Evolutionary conservation across 1,140 invertebrate species (phyloP), one percentile per base, ranked within the genome.

Genomic region (Patella vulgata): DNA sequence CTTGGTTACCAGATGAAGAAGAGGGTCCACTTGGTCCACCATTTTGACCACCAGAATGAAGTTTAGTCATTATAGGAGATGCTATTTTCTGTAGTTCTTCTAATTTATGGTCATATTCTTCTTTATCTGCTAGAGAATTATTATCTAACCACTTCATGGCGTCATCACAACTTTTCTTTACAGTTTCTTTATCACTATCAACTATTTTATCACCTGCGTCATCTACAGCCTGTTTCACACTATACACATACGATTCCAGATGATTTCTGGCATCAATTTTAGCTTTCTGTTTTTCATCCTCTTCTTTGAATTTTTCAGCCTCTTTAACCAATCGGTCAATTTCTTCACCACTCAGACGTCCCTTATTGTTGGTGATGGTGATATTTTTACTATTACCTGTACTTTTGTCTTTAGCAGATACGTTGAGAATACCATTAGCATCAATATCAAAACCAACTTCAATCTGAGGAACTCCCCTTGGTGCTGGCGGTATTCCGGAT

Each of bases 261-360:
- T 64, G 47, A 51, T 97, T 96, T 87, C 96, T 95, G 64, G 91
- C 89, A 60, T 89, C 87, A 44, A 97, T 88, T 42, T 87, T 86
- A 68, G 91, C 91, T 84, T 92, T 94, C 65, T 96, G 88, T 78
- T 93, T 93, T 31, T 96, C 93, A 83, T 98, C 96, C 11, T 81
- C 83, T 63, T 86, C 91, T 69, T 91, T 90, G 88, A 94, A 98
- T 79, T 93, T 94, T 82, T 98, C 95, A 14, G 95, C 95, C 67
- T 97, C 95, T 59, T 94, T 92, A 42, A 98, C 93, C 96, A 98
- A 98, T 54, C 93, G 88, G 80, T 98, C 94, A 72, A 98, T 98
- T 65, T 98, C 95, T 78, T 96, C 94, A 85, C 97, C 96, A 76
- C 90, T 93, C 0, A 98, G 88, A 21, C 64, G 66, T 30, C 75